Conservation (phyloP, 2,797 vertebrate species). For the Eidolon dupreanum region DNA sequence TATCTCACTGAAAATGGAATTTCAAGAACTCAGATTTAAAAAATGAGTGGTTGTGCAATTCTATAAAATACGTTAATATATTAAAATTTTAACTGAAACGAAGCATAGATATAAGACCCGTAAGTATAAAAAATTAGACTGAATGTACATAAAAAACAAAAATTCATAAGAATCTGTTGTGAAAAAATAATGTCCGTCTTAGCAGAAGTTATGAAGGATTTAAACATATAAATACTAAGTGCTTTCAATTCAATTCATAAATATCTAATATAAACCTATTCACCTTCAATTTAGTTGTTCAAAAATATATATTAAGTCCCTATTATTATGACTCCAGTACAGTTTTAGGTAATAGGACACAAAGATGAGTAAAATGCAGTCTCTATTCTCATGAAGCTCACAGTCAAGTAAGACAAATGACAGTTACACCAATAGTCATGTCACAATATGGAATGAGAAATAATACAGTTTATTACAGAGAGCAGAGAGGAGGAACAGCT, state of each 20-base stretch:
- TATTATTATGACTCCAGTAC: background rate
- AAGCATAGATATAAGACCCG: background rate
- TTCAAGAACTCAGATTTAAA: constrained; percentile 12
- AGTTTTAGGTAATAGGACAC: background rate
- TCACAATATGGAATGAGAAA: constrained; percentile 31
- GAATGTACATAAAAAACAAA: background rate
- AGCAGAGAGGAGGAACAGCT: background rate
- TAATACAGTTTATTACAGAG: background rate
- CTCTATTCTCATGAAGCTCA: background rate
- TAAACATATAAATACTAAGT: background rate
- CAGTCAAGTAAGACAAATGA: background rate
- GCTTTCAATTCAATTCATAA: constrained; percentile 35
- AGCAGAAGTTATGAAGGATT: background rate
- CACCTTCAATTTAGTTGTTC: background rate
- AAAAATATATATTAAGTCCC: constrained; percentile 2
- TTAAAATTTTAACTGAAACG: constrained; percentile 48
- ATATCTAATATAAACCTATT: background rate
- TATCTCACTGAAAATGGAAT: background rate
- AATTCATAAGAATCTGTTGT: background rate
- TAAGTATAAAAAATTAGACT: constrained; percentile 9
- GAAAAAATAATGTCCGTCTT: background rate
- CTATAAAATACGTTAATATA: background rate
- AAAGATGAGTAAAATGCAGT: background rate
- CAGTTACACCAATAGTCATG: background rate
- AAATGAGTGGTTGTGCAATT: background rate